A percentile compares a stretch with the other conserved stretches of the same genome.
Evolutionary conservation across 2,888 invertebrate genomes (phyloP).

Genomic region (Synanthedon formicaeformis): DNA sequence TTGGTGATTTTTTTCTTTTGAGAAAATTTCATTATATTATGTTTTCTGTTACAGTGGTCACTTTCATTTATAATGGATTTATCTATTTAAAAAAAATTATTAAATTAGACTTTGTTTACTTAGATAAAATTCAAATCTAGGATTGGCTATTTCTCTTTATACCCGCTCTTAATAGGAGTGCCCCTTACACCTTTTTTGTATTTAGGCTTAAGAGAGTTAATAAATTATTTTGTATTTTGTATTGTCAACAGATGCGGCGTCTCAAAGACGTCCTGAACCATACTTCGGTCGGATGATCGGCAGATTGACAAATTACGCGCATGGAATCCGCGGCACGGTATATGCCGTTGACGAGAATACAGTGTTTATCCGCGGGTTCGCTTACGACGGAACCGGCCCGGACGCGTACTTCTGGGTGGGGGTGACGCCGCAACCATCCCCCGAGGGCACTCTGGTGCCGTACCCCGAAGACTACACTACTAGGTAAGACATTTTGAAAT

Average conservation of each 20-base stretch:
- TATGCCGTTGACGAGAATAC: slow-evolving; percentile 92
- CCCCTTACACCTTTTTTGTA: too few species aligned
- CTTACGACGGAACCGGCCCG: slow-evolving; percentile 89
- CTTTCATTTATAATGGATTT: too few species aligned
- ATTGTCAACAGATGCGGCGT: slow-evolving; percentile 20
- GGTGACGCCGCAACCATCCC: slow-evolving; percentile 81
- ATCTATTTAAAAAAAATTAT: too few species aligned
- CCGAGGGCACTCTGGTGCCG: slow-evolving; percentile 86
- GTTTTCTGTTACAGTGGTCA: too few species aligned
- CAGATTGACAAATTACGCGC: slow-evolving; percentile 78
- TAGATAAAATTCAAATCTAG: too few species aligned
- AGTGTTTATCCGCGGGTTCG: slow-evolving; percentile 85
- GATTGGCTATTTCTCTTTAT: too few species aligned
- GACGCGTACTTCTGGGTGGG: slow-evolving; percentile 94
- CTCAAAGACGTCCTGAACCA: slow-evolving; percentile 58
- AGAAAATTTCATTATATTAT: too few species aligned
- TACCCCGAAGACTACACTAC: slow-evolving; percentile 87
- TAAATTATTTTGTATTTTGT: too few species aligned
- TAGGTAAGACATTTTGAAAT: slow-evolving; percentile 70
- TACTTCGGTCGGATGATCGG: slow-evolving; percentile 86
- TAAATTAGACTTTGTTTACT: too few species aligned
- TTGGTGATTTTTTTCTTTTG: too few species aligned
- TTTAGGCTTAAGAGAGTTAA: too few species aligned
- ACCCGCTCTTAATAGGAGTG: too few species aligned
- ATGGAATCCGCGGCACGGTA: slow-evolving; percentile 83